Evolutionary conservation across 2,113 vertebrate species (phyloP).

Genomic region (Dromas ardeola): DNA sequence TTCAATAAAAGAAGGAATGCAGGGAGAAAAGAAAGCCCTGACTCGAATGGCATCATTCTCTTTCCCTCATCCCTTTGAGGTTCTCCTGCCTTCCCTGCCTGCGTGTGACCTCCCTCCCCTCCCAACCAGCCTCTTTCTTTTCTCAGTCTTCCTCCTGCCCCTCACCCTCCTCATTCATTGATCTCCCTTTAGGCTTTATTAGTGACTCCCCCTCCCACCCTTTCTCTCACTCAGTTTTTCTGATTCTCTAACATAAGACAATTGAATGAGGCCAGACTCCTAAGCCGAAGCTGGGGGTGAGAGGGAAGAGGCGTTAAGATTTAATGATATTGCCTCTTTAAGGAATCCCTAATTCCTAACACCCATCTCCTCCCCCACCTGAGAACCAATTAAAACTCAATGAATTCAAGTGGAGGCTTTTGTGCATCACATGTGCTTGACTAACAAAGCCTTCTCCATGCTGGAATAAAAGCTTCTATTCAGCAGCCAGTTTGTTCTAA

Average conservation of each 20-base stretch:
- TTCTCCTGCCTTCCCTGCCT: constrained; percentile 1
- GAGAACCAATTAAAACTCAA: constrained; percentile 86
- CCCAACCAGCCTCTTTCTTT: neutral
- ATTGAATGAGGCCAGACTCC: constrained; percentile 53
- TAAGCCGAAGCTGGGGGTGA: constrained; percentile 31
- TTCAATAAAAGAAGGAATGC: constrained; percentile 60
- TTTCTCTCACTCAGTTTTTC: constrained; percentile 48
- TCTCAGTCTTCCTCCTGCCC: constrained; percentile 10
- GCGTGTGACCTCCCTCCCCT: neutral
- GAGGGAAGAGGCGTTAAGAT: constrained; percentile 56
- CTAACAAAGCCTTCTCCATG: constrained; percentile 81
- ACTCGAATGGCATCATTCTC: constrained; percentile 23
- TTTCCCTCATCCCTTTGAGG: neutral
- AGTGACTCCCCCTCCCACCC: constrained; percentile 34
- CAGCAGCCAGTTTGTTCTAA: constrained; percentile 78
- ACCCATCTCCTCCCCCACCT: constrained; percentile 84
- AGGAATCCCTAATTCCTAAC: constrained; percentile 77
- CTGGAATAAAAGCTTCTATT: constrained; percentile 84
- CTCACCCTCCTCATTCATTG: constrained; percentile 60
- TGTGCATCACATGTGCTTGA: constrained; percentile 81
- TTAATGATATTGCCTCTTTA: constrained; percentile 76
- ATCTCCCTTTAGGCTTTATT: constrained; percentile 19
- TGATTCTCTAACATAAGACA: constrained; percentile 53
- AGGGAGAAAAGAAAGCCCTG: neutral
- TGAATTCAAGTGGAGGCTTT: constrained; percentile 84